Evolutionary conservation across 2,888 invertebrate species (phyloP), one percentile per base, ranked within the genome.

Genomic region (Chymomyza amoena): DNA sequence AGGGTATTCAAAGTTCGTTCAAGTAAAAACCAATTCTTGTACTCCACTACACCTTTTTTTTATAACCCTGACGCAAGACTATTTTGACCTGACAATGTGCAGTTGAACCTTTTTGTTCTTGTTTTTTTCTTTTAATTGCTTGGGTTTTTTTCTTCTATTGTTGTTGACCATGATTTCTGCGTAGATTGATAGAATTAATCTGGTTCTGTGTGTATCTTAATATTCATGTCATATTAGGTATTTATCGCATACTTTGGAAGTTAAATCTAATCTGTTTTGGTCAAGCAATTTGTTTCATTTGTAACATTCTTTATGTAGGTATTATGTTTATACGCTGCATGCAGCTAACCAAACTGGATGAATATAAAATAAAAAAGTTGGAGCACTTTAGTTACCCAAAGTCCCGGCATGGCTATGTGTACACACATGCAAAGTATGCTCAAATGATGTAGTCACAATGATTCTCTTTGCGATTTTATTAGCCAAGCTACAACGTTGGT

Each of bases 1-100:
- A 54, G 16, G 18, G 16, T n/a, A 20, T 54, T 5, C 20, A 54
- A 9, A 18, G 9, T 54, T 54, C 39, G 68, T 69, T 72, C 63
- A 18, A 56, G 28, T 56, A 59, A 64, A 62, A 6, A 16, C 32
- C 0, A 16, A 13, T 32, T 32, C 15, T 15, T 28, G 6, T 32
- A 32, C 7, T 7, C 32, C 32, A 32, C 32, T 32, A 7, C 28
- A 28, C 3, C 1, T 32, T 61, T 6, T 36, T 61, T 36, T 6
- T 36, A 9, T 39, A 16, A n/a, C 25, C 61, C 25, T 36, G 16
- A 10, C 36, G 7, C 39, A 7, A 6, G 6, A 15, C 13, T 32
- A 1, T 52, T 18, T 52, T 52, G n/a, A 16, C 39, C 39, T 45
- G 13, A 45, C 39, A 13, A 10, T 45, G 13, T 45, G 13, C 39